Conservation (phyloP, 1,140 invertebrate genomes). For the Bactericera cockerelli region DNA sequence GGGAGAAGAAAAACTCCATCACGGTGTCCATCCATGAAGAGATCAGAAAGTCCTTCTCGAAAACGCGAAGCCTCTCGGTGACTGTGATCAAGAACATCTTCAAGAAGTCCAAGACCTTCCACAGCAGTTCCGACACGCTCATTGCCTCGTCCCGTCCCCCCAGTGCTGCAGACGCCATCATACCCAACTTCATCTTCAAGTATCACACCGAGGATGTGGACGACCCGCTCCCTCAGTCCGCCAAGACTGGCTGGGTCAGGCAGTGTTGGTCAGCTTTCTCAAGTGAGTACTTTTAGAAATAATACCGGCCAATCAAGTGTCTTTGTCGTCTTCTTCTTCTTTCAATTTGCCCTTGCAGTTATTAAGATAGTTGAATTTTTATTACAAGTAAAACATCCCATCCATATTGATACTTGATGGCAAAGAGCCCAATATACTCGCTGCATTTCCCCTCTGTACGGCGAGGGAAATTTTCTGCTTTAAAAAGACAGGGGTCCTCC, state of each 20-base stretch:
- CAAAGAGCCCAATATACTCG: too few relatives aligned
- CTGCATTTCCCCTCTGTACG: too few relatives aligned
- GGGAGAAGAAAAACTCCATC: constrained; percentile 3
- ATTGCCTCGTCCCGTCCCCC: too few relatives aligned
- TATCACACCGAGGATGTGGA: neutral
- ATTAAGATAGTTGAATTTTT: too few relatives aligned
- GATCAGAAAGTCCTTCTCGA: neutral
- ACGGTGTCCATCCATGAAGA: neutral
- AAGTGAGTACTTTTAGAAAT: neutral
- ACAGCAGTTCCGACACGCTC: neutral
- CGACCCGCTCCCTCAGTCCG: neutral
- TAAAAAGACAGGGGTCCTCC: too few relatives aligned
- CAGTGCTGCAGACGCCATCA: neutral
- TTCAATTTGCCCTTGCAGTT: too few relatives aligned
- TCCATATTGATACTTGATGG: too few relatives aligned
- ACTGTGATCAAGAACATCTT: constrained; percentile 4
- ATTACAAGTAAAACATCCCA: too few relatives aligned
- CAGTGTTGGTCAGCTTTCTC: neutral
- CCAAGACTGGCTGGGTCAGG: neutral
- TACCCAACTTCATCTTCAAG: constrained; percentile 1
- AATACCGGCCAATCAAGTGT: too few relatives aligned
- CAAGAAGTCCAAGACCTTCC: constrained; percentile 5
- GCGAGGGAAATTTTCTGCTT: too few relatives aligned
- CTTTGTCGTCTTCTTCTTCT: too few relatives aligned
- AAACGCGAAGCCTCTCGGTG: neutral